Percentiles rank a stretch among this genome's conserved stretches.
Conservation (phyloP, 2,888 invertebrate genomes). For the Reticulitermes lucifugus region DNA sequence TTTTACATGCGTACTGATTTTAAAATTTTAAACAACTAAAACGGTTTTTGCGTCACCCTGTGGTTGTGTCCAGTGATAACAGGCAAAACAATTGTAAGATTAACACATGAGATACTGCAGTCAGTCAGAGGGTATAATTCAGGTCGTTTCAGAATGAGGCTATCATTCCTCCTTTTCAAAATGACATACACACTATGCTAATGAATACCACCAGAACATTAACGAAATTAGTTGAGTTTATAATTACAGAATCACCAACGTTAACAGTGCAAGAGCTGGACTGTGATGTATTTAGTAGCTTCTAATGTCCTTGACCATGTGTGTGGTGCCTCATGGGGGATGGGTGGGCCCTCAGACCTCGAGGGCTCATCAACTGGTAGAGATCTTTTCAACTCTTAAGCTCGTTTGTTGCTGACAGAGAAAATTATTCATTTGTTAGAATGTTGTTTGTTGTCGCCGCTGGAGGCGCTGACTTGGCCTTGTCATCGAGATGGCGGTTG, state of each 20-base stretch:
- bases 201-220: neutral
- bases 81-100: no score
- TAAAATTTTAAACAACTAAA: neutral
- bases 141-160: no score
- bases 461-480: slow-evolving; percentile 28
- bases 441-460: slow-evolving; percentile 18
- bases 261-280: neutral
- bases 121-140: no score
- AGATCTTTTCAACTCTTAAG: slow-evolving; percentile 7
- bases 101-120: no score
- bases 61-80: no score
- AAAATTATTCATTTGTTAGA: slow-evolving; percentile 16
- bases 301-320: slow-evolving; percentile 8
- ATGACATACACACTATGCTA: neutral
- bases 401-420: slow-evolving; percentile 19
- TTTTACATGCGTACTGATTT: no score
- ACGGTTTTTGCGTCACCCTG: no score
- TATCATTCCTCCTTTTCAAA: no score
- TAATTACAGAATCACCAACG: neutral
- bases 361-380: slow-evolving; percentile 28
- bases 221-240: neutral
- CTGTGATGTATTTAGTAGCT: slow-evolving; percentile 17
- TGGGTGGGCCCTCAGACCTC: neutral
- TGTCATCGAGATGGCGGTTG: slow-evolving; percentile 19
- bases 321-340: neutral